Evolutionary conservation across 2,113 vertebrate genomes (phyloP), one percentile per base, ranked within the genome.

Genomic region (Sinocyclocheilus rhinocerous): DNA sequence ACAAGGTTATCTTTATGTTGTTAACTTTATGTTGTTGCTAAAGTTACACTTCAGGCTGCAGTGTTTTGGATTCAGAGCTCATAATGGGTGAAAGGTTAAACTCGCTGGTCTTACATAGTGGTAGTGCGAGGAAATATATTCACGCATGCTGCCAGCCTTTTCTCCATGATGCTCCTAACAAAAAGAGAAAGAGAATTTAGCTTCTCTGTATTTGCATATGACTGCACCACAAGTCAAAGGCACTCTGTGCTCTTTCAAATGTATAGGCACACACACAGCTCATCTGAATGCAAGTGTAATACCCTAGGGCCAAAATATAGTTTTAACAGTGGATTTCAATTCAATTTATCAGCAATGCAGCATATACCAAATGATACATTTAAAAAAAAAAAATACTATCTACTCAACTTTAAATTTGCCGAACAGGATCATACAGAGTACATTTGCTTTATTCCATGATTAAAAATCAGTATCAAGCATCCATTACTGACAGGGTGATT

Each of bases 131-230:
- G 93, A 88, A 97, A 93, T 91, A 98, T 97, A 91, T 95, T 97
- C 91, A 97, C 91, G 1, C 93, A 94, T 81, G 96, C 95, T 48
- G 96, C 96, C 94, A 98, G 89, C 63, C 93, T 96, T 93, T 93
- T 95, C 80, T 97, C 96, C 96, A 98, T 95, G 82, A 97, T 92
- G n/a, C 93, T 93, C 91, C 97, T 98, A 89, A 84, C 42, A 73
- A 91, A 90, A 91, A 59, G 88, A 83, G 57, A 89, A 72, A 89
- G 33, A 39, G 29, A 24, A 48, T 77, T 85, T 81, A 10, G 11
- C 29, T 39, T 73, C 24, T 59, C 69, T 73, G 87, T 87, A 85
- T 84, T 86, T 85, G 87, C 89, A 86, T 63, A 0, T 1, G 80
- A 77, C 84, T 61, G 86, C 84, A 86, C 81, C 81, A 50, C 75